phyloP scores from a whole-genome alignment of 2,113 vertebrate genomes.

The Channa maculata region DNA sequence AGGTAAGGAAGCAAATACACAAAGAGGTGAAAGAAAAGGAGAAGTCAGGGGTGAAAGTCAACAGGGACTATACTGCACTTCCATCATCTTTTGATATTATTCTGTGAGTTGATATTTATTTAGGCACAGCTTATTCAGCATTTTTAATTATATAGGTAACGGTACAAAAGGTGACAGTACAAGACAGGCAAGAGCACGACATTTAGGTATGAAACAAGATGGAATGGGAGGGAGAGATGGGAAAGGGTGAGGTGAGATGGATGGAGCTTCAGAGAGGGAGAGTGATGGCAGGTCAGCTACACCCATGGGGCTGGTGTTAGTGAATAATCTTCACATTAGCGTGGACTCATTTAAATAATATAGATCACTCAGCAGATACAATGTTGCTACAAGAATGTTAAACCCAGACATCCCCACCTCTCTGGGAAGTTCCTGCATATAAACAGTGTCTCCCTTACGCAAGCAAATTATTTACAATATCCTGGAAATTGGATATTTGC shows the following conservation, averaged over 20 bases:
- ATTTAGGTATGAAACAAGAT: conserved; percentile 37
- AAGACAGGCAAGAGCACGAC: conserved; percentile 20
- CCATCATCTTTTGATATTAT: not conserved
- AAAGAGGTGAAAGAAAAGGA: conserved; percentile 16
- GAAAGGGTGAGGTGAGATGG: conserved; percentile 56
- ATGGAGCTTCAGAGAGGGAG: conserved; percentile 60
- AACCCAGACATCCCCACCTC: not conserved
- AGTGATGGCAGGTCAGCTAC: conserved; percentile 67
- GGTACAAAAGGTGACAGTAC: conserved; percentile 6
- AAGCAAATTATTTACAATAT: too few relatives aligned
- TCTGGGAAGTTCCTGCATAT: too few relatives aligned
- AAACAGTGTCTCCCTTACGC: too few relatives aligned
- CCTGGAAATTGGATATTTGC: too few relatives aligned
- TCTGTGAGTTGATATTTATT: not conserved
- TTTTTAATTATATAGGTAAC: conserved; percentile 7
- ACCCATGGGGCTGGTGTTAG: conserved; percentile 62
- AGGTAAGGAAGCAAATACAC: conserved; percentile 6
- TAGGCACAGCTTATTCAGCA: not conserved
- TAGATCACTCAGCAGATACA: conserved; percentile 57
- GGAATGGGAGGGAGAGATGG: conserved; percentile 16
- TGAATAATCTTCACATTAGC: conserved; percentile 70
- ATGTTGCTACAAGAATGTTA: conserved; percentile 55
- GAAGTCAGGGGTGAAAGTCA: conserved; percentile 17
- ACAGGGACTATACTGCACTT: conserved; percentile 5
- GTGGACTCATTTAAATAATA: conserved; percentile 66